phyloP scores from a whole-genome alignment of 2,888 invertebrate species.

The Palloptera scutellata region DNA sequence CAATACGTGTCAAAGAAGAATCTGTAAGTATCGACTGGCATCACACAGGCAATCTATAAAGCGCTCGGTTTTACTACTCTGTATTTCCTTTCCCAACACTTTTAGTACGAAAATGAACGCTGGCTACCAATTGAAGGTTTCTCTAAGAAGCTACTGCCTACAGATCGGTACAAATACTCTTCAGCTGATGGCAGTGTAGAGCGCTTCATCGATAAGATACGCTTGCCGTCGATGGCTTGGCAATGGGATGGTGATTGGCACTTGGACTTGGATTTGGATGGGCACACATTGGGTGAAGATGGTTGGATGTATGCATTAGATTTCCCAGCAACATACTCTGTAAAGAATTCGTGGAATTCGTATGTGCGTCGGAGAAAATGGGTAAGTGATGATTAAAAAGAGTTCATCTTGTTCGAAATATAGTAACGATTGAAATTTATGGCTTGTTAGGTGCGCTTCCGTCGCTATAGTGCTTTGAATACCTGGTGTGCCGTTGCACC shows the following conservation, averaged over 20 bases:
- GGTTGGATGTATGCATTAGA: conserved; percentile 95
- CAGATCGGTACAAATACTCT: conserved; percentile 88
- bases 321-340: conserved; percentile 83
- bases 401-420: background rate
- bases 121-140: conserved; percentile 93
- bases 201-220: conserved; percentile 80
- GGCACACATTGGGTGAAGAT: conserved; percentile 87
- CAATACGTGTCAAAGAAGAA: conserved; percentile 88
- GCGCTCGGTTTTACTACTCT: too few relatives aligned
- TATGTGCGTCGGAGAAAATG: conserved; percentile 89
- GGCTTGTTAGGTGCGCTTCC: conserved; percentile 67
- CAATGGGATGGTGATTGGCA: conserved; percentile 97
- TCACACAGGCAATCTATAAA: too few relatives aligned
- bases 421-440: background rate
- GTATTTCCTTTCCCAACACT: too few relatives aligned
- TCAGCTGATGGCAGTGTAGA: conserved; percentile 83
- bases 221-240: conserved; percentile 93
- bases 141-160: conserved; percentile 81
- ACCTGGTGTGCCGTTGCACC: conserved; percentile 93
- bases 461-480: conserved; percentile 88
- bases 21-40: conserved; percentile 58
- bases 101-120: conserved; percentile 84
- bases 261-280: conserved; percentile 82
- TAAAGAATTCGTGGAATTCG: conserved; percentile 87
- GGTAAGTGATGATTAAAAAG: conserved; percentile 66